Percentiles rank a stretch among this genome's conserved stretches.
These are phyloP conservation scores for Lottia gigantea DNA, from an alignment of 2,888 invertebrate species.

Conservation along the genomic window DNA sequence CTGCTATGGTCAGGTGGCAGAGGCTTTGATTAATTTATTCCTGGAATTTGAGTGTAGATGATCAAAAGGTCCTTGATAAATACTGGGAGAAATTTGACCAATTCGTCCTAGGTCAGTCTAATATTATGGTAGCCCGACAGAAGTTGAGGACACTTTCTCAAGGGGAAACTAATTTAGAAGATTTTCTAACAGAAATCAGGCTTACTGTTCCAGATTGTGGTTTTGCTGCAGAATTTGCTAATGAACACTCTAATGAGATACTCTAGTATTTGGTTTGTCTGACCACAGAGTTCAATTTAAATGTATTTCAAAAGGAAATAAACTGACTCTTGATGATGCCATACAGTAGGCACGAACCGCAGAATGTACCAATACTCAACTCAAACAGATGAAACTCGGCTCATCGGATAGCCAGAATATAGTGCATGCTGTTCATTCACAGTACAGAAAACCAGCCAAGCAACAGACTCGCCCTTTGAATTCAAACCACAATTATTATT, in stretches of 20 bases:
- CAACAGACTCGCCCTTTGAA: no score
- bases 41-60: not conserved
- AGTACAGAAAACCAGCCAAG: no score
- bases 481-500: no score
- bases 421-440: no score
- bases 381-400: not conserved
- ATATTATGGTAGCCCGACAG: not conserved
- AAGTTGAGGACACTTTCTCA: not conserved
- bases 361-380: not conserved
- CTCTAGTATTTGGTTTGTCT: not conserved
- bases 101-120: not conserved
- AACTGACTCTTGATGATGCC: not conserved
- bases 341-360: not conserved
- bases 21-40: not conserved
- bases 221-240: not conserved
- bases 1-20: not conserved
- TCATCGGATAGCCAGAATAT: no score
- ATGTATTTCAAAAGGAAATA: not conserved
- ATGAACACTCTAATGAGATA: not conserved
- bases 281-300: not conserved
- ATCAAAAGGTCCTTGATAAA: not conserved
- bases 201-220: conserved; percentile 1
- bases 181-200: not conserved
- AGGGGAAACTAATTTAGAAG: not conserved
- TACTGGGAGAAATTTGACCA: not conserved